Base-by-base conservation (phyloP, 1,140 invertebrate genomes). In the Chironomus striatipennis region DNA sequence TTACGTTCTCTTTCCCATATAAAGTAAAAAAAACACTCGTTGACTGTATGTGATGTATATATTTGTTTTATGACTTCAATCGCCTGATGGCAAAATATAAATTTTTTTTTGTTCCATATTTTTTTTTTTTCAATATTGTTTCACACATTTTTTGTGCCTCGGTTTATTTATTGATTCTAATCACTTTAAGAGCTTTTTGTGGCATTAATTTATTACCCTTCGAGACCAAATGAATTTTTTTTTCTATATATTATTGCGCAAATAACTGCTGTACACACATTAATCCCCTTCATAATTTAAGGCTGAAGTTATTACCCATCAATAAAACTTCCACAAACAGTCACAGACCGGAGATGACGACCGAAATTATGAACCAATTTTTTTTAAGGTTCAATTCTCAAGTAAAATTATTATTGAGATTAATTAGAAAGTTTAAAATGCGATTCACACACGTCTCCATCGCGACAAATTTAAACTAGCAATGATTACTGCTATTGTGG, bases 391-490 rank as follows among this genome's bases (percentile, higher is more conserved):
- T 34, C 24, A 5, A 34, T 34, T 34, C 24, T 34, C 24, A 34
- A 34, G n/a, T n/a, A n/a, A 34, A 34, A 34, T 34, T 34, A 5
- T 34, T 1, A 34, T n/a, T n/a, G 5, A 34, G 24, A 34, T 34
- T 34, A 34, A 34, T 34, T 34, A 34, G 24, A 34, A 34, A 34
- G 24, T 34, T 34, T n/a, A 47, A 15, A 47, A 47, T 5, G 43
- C 43, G 15, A 57, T n/a, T 12, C 47, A n/a, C 47, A 57, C 47
- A 15, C 12, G 47, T 57, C 47, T 57, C 47, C 47, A 57, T 57
- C 65, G 65, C 65, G 65, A 70, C 65, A 70, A 70, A 70, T 70
- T 70, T 70, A 70, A 70, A 70, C 65, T 70, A 70, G 65, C 65
- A 70, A 70, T 70, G 65, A 70, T 70, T 70, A 70, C 20, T 18